Percentiles rank a stretch among this genome's conserved stretches.
These are phyloP conservation scores for Crotalus tigris DNA, from an alignment of 2,113 vertebrate species.

Conservation along the genomic window DNA sequence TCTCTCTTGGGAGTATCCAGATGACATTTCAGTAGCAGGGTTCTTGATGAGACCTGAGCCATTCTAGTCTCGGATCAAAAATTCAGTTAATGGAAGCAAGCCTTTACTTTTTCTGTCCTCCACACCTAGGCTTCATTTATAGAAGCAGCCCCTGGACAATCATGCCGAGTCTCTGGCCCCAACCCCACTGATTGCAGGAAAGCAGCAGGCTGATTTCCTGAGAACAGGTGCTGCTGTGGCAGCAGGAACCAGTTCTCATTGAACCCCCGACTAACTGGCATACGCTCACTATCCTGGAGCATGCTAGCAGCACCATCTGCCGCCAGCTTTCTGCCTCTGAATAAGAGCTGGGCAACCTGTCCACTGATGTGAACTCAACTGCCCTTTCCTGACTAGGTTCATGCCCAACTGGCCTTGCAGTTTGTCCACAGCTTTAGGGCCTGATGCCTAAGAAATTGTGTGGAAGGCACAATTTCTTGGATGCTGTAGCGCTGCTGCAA, in stretches of 20 bases:
- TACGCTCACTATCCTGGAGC: background rate
- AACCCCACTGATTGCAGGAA: background rate
- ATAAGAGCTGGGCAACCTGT: background rate
- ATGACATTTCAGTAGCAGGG: background rate
- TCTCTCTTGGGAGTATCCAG: background rate
- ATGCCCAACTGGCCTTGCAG: background rate
- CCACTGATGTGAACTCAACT: background rate
- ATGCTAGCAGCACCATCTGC: constrained; percentile 19
- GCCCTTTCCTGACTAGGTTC: background rate
- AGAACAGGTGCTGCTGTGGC: constrained; percentile 25
- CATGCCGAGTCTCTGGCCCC: background rate
- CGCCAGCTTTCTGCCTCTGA: background rate
- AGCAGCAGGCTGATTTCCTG: constrained; percentile 8
- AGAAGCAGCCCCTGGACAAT: background rate
- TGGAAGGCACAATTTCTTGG: background rate
- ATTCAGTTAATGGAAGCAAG: background rate
- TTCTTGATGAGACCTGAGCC: background rate
- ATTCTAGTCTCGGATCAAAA: background rate
- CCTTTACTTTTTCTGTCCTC: background rate
- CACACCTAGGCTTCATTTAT: background rate
- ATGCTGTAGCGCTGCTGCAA: background rate
- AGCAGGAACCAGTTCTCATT: constrained; percentile 2
- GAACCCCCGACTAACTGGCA: background rate
- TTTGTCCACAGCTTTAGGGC: background rate
- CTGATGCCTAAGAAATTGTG: background rate